A percentile compares a stretch with the other conserved stretches of the same genome.
These are phyloP conservation scores for Dicrurus megarhynchus DNA, from an alignment of 2,113 vertebrate species.

Conservation along the genomic window DNA sequence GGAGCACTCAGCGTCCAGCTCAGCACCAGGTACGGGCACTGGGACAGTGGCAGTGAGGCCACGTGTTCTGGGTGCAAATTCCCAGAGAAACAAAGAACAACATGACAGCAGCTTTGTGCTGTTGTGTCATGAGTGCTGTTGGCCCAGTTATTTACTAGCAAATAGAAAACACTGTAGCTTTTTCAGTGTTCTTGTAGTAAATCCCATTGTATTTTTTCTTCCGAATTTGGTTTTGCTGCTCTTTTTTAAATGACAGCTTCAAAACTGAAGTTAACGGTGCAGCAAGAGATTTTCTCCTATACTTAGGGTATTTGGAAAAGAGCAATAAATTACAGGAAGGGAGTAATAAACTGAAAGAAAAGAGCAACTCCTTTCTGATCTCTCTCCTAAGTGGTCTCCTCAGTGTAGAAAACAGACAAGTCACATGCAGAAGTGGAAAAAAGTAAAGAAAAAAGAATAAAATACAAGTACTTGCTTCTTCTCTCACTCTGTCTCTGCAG, in stretches of 20 bases:
- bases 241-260: background rate
- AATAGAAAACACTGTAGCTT: background rate
- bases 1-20: slow-evolving; percentile 73
- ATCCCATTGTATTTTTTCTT: background rate
- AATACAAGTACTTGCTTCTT: background rate
- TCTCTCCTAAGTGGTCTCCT: background rate
- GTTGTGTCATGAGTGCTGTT: background rate
- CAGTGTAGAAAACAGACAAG: background rate
- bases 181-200: background rate
- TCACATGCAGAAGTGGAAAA: background rate
- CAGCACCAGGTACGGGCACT: slow-evolving; percentile 70
- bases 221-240: background rate
- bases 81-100: background rate
- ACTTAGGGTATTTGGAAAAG: background rate
- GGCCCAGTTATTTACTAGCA: background rate
- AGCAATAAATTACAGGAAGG: background rate
- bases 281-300: background rate
- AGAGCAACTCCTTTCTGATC: background rate
- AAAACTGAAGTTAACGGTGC: background rate
- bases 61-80: background rate
- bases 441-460: background rate
- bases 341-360: background rate
- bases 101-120: background rate
- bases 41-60: background rate
- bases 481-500: background rate